phyloP scores from a whole-genome alignment of 2,888 invertebrate genomes.

The Criorhina ranunculi region DNA sequence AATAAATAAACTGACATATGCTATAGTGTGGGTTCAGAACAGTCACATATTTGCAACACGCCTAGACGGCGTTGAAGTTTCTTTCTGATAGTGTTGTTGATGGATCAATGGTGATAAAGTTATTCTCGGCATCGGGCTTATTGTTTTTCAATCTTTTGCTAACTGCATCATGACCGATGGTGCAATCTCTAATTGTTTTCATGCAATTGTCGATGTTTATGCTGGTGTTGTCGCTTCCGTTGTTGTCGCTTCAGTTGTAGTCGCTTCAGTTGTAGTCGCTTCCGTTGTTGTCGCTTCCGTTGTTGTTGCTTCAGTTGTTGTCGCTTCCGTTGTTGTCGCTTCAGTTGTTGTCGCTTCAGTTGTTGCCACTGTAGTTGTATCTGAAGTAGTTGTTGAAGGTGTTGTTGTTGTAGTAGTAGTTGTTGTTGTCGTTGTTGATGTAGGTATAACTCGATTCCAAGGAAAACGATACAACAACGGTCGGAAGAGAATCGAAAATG shows the following conservation, averaged over 20 bases:
- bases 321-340: not conserved
- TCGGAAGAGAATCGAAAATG: conserved; percentile 4
- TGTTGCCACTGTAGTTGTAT: not conserved
- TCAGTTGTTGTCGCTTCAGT: conserved; percentile 30
- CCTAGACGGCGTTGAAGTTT: no score
- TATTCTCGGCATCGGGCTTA: no score
- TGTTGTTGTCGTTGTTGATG: conserved; percentile 20
- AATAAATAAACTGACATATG: no score
- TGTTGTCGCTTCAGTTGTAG: conserved; percentile 29
- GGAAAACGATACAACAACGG: conserved; percentile 10
- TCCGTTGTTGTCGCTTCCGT: conserved; percentile 61
- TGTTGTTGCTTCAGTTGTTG: conserved; percentile 22
- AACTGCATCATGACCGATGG: no score
- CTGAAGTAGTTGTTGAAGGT: not conserved
- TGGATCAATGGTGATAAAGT: no score
- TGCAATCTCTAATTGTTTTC: no score
- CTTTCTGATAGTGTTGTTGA: no score
- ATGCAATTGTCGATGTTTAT: conserved; percentile 38
- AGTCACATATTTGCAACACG: no score
- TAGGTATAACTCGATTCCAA: conserved; percentile 7
- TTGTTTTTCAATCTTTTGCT: no score
- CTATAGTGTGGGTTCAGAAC: no score
- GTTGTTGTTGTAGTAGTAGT: not conserved
- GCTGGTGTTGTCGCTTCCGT: conserved; percentile 38
- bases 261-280: conserved; percentile 50